Conservation (phyloP, 2,888 invertebrate genomes). For the Zelleria hepariella region DNA sequence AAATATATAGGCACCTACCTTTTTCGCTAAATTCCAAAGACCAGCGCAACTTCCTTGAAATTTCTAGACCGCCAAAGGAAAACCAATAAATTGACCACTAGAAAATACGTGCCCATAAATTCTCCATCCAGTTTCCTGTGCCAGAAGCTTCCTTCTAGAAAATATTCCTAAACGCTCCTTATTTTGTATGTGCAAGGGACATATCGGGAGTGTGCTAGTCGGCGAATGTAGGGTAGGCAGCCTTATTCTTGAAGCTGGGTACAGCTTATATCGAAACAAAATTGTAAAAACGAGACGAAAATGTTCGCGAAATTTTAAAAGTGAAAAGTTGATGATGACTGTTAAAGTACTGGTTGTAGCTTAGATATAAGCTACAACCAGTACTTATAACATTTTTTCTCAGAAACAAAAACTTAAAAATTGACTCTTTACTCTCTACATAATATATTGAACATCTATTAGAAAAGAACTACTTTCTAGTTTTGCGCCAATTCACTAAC, state of each 20-base stretch:
- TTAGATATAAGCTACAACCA: too few species aligned
- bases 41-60: not conserved
- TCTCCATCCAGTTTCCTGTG: not conserved
- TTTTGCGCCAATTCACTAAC: too few species aligned
- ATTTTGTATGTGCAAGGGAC: not conserved
- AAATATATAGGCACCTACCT: not conserved
- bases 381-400: too few species aligned
- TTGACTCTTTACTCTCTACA: too few species aligned
- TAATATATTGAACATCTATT: too few species aligned
- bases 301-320: too few species aligned
- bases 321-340: too few species aligned
- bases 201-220: not conserved
- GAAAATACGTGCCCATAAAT: not conserved
- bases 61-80: not conserved
- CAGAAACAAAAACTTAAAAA: too few species aligned
- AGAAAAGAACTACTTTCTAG: too few species aligned
- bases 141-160: not conserved
- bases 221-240: not conserved
- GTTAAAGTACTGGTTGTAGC: too few species aligned
- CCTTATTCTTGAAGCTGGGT: not conserved
- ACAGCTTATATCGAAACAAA: too few species aligned
- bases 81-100: not conserved
- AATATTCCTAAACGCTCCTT: not conserved
- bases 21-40: not conserved
- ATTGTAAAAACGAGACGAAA: too few species aligned